These are phyloP conservation scores for Abramis brama DNA, from an alignment of 2,113 vertebrate genomes.

Conservation along the genomic window DNA sequence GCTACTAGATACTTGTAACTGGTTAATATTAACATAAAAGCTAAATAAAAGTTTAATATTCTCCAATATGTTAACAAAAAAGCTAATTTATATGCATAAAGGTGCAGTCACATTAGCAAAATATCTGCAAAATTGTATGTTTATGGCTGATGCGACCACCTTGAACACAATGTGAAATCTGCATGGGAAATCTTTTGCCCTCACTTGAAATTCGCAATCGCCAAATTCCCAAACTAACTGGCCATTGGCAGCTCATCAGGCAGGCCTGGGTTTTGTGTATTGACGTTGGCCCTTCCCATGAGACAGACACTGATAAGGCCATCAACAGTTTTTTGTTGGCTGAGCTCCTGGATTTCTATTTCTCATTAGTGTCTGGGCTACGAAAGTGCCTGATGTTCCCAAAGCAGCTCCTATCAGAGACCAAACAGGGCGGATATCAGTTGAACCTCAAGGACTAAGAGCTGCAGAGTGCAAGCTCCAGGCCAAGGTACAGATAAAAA, in stretches of 20 bases:
- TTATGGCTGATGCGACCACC: not conserved
- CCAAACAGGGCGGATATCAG: constrained; percentile 60
- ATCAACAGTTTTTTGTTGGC: constrained; percentile 24
- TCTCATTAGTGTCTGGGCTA: constrained; percentile 30
- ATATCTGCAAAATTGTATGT: not conserved
- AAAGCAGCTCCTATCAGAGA: constrained; percentile 46
- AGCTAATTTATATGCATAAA: not conserved
- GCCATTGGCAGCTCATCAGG: not conserved
- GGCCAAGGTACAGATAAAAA: constrained; percentile 64
- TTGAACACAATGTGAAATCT: not conserved
- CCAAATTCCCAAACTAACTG: not conserved
- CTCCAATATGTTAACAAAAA: not conserved
- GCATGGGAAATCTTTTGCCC: not conserved
- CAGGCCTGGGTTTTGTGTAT: not conserved
- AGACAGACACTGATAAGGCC: constrained; percentile 20
- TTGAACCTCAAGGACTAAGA: constrained; percentile 37
- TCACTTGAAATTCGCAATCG: not conserved
- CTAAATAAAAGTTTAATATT: not conserved
- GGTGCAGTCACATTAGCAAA: not conserved
- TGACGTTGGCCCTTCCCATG: constrained; percentile 20
- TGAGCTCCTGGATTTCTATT: constrained; percentile 49
- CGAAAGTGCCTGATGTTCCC: constrained; percentile 12
- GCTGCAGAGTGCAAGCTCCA: constrained; percentile 38
- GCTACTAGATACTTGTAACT: not conserved
- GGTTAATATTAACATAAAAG: not conserved